Conservation (phyloP, 2,113 vertebrate species). For the Phylloscopus trochilus region DNA sequence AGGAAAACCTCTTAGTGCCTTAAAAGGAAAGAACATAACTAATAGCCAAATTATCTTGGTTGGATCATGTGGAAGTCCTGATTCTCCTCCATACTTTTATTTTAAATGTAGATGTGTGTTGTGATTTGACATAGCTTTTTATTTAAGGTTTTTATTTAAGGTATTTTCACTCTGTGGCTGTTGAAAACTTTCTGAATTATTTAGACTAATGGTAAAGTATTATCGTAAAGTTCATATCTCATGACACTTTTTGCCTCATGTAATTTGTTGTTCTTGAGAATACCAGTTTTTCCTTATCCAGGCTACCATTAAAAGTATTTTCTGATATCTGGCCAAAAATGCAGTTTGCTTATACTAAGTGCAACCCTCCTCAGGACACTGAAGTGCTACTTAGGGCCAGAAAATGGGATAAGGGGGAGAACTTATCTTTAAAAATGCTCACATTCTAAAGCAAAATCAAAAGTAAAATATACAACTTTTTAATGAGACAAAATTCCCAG, state of each 20-base stretch:
- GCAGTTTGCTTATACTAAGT: neutral
- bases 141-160: neutral
- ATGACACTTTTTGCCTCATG: neutral
- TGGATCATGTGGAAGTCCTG: neutral
- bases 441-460: neutral
- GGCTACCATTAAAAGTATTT: neutral
- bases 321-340: neutral
- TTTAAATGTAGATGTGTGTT: neutral
- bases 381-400: neutral
- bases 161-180: neutral
- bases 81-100: neutral
- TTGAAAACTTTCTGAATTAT: neutral
- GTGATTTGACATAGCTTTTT: neutral
- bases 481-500: neutral
- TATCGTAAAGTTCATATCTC: neutral
- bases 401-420: neutral
- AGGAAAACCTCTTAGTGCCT: neutral
- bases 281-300: neutral
- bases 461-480: neutral
- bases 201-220: neutral
- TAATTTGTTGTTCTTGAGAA: neutral
- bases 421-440: neutral
- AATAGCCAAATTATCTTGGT: neutral
- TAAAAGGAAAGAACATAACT: neutral
- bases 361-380: neutral